Conservation (phyloP, 2,113 vertebrate genomes). For the Passer montanus region DNA sequence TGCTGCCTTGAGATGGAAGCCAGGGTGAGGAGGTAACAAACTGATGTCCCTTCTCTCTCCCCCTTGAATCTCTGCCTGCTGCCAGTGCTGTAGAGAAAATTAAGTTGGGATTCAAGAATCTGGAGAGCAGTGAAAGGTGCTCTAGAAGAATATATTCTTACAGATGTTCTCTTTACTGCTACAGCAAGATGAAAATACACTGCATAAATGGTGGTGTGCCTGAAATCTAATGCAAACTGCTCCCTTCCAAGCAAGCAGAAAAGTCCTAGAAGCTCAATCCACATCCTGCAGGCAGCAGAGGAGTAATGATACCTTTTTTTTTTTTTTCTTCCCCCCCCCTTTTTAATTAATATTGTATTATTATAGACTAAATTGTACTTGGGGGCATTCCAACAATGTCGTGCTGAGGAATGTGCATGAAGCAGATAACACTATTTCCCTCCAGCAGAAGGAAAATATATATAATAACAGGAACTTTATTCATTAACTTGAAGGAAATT, state of each 20-base stretch:
- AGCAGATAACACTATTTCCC: constrained; percentile 23
- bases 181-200: background rate
- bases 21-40: background rate
- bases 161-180: background rate
- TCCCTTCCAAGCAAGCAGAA: background rate
- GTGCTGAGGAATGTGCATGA: background rate
- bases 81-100: background rate
- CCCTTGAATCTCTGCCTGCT: background rate
- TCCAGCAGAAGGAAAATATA: background rate
- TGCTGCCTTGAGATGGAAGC: background rate
- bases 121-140: background rate
- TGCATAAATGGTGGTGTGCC: background rate
- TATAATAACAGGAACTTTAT: background rate
- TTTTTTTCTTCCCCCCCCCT: rapidly evolving
- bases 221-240: background rate
- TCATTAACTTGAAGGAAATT: constrained; percentile 43
- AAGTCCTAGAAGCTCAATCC: background rate
- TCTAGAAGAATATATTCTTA: background rate
- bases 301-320: background rate
- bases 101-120: background rate
- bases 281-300: background rate
- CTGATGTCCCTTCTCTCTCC: background rate
- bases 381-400: background rate
- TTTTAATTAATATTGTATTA: background rate
- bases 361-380: constrained; percentile 25